Conservation (phyloP, 2,797 vertebrate species). For the Galaxias olidus region DNA sequence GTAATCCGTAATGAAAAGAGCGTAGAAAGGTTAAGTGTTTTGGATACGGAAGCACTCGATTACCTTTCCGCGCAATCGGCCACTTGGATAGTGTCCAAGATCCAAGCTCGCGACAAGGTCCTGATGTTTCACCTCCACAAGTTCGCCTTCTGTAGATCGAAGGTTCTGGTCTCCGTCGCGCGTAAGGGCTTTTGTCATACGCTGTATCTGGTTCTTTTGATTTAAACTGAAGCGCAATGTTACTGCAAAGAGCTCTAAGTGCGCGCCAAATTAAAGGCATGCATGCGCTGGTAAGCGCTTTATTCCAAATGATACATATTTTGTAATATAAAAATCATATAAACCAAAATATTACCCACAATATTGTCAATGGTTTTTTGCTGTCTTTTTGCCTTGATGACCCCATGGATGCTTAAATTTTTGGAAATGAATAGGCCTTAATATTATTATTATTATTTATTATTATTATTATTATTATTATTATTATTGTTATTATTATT, state of each 20-base stretch:
- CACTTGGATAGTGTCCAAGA: constrained; percentile 49
- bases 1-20: too few relatives aligned
- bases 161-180: constrained; percentile 47
- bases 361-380: too few relatives aligned
- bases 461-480: too few relatives aligned
- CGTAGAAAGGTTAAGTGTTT: constrained; percentile 60
- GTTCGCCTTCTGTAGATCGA: too few relatives aligned
- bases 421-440: too few relatives aligned
- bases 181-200: constrained; percentile 33
- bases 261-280: constrained; percentile 35
- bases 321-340: too few relatives aligned
- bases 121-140: constrained; percentile 45
- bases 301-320: neutral
- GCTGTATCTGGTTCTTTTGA: constrained; percentile 46
- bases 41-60: constrained; percentile 4
- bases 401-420: too few relatives aligned
- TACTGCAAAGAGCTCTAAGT: constrained; percentile 27
- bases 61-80: neutral
- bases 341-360: too few relatives aligned
- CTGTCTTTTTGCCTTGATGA: too few relatives aligned
- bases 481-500: too few relatives aligned
- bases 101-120: constrained; percentile 27
- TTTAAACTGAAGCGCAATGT: constrained; percentile 41
- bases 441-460: too few relatives aligned
- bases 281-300: neutral